phyloP scores from a whole-genome alignment of 2,888 invertebrate species.

The Zygogramma bicolorata region DNA sequence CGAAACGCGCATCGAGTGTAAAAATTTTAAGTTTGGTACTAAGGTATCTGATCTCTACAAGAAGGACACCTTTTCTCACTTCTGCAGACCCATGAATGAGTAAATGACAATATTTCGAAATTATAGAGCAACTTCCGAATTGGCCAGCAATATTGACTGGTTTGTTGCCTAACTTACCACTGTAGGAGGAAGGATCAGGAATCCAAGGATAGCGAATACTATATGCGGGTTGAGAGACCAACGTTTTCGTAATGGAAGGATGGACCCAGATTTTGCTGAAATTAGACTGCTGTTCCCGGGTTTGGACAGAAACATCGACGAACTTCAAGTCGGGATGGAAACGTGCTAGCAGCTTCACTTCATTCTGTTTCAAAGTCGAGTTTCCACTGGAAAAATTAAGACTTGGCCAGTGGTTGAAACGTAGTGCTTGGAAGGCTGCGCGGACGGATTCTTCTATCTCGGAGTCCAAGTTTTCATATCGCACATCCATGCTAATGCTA shows the following conservation, averaged over 20 bases:
- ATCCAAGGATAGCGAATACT: slow-evolving; percentile 61
- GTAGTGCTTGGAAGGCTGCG: slow-evolving; percentile 67
- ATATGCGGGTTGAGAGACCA: slow-evolving; percentile 68
- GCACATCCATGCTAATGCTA: slow-evolving; percentile 66
- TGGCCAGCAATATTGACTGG: slow-evolving; percentile 71
- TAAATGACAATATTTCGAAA: too few relatives aligned
- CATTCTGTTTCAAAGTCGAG: slow-evolving; percentile 64
- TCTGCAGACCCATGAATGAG: too few relatives aligned
- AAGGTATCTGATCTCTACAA: too few relatives aligned
- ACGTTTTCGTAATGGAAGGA: slow-evolving; percentile 61
- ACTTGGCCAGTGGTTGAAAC: slow-evolving; percentile 66
- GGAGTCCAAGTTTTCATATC: slow-evolving; percentile 69
- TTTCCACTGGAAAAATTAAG: slow-evolving; percentile 64
- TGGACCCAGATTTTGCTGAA: slow-evolving; percentile 68
- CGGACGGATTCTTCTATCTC: slow-evolving; percentile 66
- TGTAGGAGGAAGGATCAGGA: slow-evolving; percentile 50
- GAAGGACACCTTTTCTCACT: too few relatives aligned
- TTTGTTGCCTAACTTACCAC: slow-evolving; percentile 67
- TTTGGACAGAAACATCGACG: slow-evolving; percentile 68
- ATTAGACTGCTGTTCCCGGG: slow-evolving; percentile 62
- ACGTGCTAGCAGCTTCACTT: slow-evolving; percentile 67
- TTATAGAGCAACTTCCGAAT: too few relatives aligned
- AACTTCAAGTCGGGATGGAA: slow-evolving; percentile 67
- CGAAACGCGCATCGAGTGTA: too few relatives aligned
- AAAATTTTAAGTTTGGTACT: too few relatives aligned